A percentile compares a stretch with the other conserved stretches of the same genome.
These are phyloP conservation scores for Blomia tropicalis DNA, from an alignment of 2,888 invertebrate genomes.

Conservation along the genomic window DNA sequence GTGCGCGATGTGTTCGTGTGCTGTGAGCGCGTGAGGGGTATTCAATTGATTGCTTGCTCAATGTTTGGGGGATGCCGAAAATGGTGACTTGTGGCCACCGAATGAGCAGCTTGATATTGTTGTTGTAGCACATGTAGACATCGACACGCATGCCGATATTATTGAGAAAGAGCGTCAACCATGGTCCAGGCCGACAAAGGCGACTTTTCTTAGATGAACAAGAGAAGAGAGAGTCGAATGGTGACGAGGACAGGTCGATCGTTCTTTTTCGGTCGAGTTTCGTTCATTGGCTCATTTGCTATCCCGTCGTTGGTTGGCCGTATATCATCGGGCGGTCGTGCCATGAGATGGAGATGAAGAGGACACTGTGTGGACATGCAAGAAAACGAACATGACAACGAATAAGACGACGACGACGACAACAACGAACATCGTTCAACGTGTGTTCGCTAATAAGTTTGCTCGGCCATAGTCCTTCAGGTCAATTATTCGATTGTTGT, in stretches of 20 bases:
- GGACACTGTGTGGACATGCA: not conserved
- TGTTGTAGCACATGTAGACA: not conserved
- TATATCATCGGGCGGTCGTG: not conserved
- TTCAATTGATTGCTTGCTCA: conserved; percentile 9
- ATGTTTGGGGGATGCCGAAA: not conserved
- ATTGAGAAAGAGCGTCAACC: no score
- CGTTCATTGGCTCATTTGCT: no score
- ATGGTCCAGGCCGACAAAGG: not conserved
- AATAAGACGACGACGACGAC: no score
- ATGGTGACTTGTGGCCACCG: conserved; percentile 6
- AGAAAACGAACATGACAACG: no score
- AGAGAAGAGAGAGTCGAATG: not conserved
- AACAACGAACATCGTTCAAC: no score
- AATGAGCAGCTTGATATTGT: not conserved
- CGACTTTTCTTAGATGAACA: not conserved
- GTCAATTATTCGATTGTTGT: not conserved
- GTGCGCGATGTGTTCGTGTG: conserved; percentile 1
- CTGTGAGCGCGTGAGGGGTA: conserved; percentile 6
- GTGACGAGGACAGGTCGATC: not conserved
- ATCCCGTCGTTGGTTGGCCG: no score
- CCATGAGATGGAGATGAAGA: conserved; percentile 1
- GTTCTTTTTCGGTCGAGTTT: no score
- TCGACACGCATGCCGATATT: no score
- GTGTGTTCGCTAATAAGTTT: not conserved
- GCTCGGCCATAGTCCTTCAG: not conserved